Conservation (phyloP, 2,113 vertebrate species). For the Gadus chalcogrammus region DNA sequence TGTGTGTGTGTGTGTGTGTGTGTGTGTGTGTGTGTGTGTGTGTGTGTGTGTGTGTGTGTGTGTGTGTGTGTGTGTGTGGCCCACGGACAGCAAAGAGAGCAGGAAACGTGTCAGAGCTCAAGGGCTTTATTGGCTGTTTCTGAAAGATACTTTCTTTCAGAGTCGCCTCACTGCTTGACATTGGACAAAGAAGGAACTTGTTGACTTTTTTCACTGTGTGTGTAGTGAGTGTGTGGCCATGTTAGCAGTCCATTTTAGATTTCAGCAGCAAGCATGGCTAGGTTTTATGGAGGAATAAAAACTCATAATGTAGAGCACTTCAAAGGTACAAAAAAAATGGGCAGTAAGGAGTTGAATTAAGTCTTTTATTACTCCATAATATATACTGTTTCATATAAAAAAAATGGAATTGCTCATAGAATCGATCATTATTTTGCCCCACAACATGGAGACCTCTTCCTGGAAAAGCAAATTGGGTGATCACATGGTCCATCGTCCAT, state of each 20-base stretch:
- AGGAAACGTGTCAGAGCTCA: constrained; percentile 62
- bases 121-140: constrained; percentile 59
- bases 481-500: no score
- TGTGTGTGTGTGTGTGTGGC: constrained; percentile 7
- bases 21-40: constrained; percentile 7
- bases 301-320: no score
- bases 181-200: constrained; percentile 41
- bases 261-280: no score
- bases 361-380: no score
- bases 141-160: constrained; percentile 54
- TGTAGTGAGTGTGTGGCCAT: constrained; percentile 7
- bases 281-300: no score
- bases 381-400: no score
- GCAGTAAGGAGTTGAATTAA: no score
- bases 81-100: constrained; percentile 35
- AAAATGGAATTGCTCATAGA: no score
- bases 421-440: no score
- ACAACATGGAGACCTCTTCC: no score
- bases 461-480: no score
- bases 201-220: constrained; percentile 11
- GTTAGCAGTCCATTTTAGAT: constrained; percentile 13
- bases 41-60: constrained; percentile 38
- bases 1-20: constrained; percentile 21
- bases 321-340: no score
- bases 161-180: constrained; percentile 43